Evolutionary conservation across 2,888 invertebrate species (phyloP).

Genomic region (Sinhomidia bicolor): DNA sequence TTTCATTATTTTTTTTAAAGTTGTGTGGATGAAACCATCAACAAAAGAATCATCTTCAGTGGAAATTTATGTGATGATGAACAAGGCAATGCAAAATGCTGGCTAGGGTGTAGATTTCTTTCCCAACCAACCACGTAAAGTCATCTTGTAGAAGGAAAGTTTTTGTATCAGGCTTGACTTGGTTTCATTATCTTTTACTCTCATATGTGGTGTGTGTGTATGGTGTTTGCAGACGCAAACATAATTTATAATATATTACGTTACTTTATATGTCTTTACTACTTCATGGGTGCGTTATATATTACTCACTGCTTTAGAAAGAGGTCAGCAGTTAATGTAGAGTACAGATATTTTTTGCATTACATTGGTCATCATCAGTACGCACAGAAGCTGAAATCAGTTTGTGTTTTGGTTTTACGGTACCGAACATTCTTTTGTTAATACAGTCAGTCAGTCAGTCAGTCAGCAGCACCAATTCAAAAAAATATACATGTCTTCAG

Average conservation of each 20-base stretch:
- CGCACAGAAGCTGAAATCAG: not conserved
- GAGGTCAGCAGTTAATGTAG: slow-evolving; percentile 50
- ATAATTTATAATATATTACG: too few relatives aligned
- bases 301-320: too few relatives aligned
- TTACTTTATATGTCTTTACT: too few relatives aligned
- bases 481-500: not conserved
- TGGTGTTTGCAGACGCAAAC: too few relatives aligned
- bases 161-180: not conserved
- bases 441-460: not conserved
- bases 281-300: too few relatives aligned
- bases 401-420: not conserved
- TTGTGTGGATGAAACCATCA: not conserved
- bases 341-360: not conserved
- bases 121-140: not conserved
- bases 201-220: too few relatives aligned
- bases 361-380: not conserved
- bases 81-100: not conserved
- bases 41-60: not conserved
- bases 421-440: too few relatives aligned
- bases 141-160: slow-evolving; percentile 31
- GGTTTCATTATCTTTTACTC: slow-evolving; percentile 12
- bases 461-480: not conserved
- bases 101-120: not conserved
- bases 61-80: not conserved
- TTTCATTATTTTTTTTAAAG: not conserved